phyloP scores from a whole-genome alignment of 2,113 vertebrate genomes.

The Tyrannus savana region DNA sequence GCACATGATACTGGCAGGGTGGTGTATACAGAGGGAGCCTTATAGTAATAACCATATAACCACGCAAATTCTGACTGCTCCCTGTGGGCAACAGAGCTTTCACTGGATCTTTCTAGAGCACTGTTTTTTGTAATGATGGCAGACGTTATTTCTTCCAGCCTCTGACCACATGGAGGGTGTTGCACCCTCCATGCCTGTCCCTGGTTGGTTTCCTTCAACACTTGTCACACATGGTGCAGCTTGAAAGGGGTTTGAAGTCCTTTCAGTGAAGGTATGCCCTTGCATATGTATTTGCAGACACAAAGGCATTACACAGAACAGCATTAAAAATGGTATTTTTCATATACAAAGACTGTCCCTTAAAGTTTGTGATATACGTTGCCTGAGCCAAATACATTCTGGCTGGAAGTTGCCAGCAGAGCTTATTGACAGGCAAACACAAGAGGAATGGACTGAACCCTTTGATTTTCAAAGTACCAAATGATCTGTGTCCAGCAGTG shows the following conservation, averaged over 20 bases:
- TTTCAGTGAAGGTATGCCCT: background rate
- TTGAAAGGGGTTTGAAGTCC: background rate
- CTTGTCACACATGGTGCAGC: accelerated
- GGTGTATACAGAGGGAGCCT: background rate
- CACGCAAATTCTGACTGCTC: background rate
- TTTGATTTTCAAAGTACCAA: background rate
- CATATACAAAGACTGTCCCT: background rate
- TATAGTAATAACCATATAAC: background rate
- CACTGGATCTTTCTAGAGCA: background rate
- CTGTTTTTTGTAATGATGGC: background rate
- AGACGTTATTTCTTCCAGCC: background rate
- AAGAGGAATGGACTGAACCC: background rate
- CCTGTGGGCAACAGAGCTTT: background rate
- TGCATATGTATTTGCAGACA: background rate
- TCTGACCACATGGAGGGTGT: background rate
- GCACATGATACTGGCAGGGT: accelerated
- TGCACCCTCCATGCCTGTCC: accelerated
- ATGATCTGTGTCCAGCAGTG: background rate
- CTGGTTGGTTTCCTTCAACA: accelerated
- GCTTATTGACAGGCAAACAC: background rate
- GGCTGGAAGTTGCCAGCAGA: background rate
- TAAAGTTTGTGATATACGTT: background rate
- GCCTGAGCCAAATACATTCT: background rate
- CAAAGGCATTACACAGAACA: background rate
- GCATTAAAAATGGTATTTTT: background rate